These are phyloP conservation scores for Micromussa lordhowensis DNA, from an alignment of 92 coral and sea anemone species.

Conservation along the genomic window DNA sequence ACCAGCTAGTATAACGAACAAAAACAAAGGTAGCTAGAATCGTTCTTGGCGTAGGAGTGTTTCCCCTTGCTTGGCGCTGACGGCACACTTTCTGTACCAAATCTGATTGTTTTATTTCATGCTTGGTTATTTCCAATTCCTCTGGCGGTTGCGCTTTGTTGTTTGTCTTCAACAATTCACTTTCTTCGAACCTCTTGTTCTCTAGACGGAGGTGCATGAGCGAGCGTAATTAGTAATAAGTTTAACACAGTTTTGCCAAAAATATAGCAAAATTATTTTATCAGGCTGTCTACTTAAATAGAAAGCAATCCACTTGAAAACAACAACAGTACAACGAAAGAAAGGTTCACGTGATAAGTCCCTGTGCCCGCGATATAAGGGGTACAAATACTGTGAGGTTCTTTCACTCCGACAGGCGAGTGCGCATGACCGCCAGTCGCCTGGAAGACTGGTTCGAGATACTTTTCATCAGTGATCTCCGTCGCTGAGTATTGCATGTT, in stretches of 20 bases:
- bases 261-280: too few species aligned
- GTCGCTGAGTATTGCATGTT: conserved; percentile 74
- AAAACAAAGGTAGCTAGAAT: too few species aligned
- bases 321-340: neutral
- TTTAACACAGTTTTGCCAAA: too few species aligned
- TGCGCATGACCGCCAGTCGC: conserved; percentile 87
- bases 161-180: neutral
- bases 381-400: conserved; percentile 73
- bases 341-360: neutral
- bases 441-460: conserved; percentile 54
- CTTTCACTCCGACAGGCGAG: conserved; percentile 68
- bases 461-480: conserved; percentile 51
- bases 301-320: neutral
- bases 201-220: too few species aligned
- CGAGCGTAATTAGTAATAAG: too few species aligned
- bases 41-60: neutral
- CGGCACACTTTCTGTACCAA: neutral
- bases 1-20: too few species aligned
- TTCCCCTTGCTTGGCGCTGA: neutral
- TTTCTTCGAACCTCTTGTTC: too few species aligned
- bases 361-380: conserved; percentile 67
- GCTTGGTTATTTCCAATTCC: neutral
- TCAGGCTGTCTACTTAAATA: neutral
- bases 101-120: neutral
- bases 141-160: neutral